Conservation (phyloP, 2,888 invertebrate species). For the Drosophila multiciliata region DNA sequence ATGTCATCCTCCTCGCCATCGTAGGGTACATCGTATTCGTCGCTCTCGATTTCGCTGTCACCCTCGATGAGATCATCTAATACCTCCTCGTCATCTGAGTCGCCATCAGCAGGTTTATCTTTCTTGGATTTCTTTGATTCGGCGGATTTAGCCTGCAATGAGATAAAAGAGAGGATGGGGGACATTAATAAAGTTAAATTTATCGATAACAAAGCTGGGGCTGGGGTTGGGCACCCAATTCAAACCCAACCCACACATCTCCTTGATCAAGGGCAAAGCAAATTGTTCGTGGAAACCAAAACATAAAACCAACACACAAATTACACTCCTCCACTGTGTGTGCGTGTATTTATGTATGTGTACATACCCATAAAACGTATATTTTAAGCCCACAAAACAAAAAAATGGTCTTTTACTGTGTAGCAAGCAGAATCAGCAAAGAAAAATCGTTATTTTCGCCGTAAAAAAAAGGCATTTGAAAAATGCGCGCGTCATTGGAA, state of each 20-base stretch:
- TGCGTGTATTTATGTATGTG: constrained; percentile 28
- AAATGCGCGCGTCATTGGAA: constrained; percentile 78
- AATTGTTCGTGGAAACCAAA: constrained; percentile 38
- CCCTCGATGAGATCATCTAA: constrained; percentile 82
- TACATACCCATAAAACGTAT: constrained; percentile 71
- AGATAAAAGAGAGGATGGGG: constrained; percentile 5
- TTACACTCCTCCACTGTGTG: constrained; percentile 20
- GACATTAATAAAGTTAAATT: constrained; percentile 27
- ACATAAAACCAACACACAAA: constrained; percentile 48
- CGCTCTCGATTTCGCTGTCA: constrained; percentile 84
- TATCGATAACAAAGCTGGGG: constrained; percentile 21
- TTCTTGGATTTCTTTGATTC: constrained; percentile 85
- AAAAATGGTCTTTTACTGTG: constrained; percentile 43
- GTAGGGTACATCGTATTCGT: constrained; percentile 84
- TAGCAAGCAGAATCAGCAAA: constrained; percentile 30
- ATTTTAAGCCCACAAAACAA: constrained; percentile 73
- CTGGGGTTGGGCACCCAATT: constrained; percentile 41
- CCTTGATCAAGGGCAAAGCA: constrained; percentile 78
- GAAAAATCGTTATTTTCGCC: constrained; percentile 80
- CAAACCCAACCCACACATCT: constrained; percentile 74
- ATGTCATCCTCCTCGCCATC: constrained; percentile 84
- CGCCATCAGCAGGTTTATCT: constrained; percentile 81
- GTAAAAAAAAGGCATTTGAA: constrained; percentile 73
- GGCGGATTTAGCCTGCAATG: constrained; percentile 83
- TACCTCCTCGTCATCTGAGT: constrained; percentile 82